Evolutionary conservation across 2,888 invertebrate genomes (phyloP).

Genomic region (Ypsolopha scabrella): DNA sequence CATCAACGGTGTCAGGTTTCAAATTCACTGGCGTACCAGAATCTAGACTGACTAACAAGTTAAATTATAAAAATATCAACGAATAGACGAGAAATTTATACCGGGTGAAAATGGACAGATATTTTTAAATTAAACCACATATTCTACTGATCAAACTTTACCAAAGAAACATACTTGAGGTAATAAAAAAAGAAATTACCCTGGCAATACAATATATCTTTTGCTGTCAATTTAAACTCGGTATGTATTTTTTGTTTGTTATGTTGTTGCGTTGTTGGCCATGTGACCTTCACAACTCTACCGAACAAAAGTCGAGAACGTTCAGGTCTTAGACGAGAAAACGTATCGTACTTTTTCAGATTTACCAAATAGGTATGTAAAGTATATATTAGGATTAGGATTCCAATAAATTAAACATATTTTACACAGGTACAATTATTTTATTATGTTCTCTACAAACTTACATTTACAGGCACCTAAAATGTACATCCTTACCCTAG

Average conservation of each 20-base stretch:
- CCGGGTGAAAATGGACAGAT: too few relatives aligned
- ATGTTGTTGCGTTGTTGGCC: neutral
- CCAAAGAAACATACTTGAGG: too few relatives aligned
- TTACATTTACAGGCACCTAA: slow-evolving; percentile 62
- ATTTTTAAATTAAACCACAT: too few relatives aligned
- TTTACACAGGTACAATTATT: slow-evolving; percentile 13
- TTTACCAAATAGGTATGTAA: too few relatives aligned
- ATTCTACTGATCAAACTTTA: too few relatives aligned
- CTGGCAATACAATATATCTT: too few relatives aligned
- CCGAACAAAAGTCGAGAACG: too few relatives aligned
- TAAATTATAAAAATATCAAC: slow-evolving; percentile 41
- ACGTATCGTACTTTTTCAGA: too few relatives aligned
- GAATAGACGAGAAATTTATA: slow-evolving; percentile 10
- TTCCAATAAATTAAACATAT: slow-evolving; percentile 7
- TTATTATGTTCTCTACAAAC: slow-evolving; percentile 54
- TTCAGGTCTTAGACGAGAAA: too few relatives aligned
- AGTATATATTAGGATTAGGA: too few relatives aligned
- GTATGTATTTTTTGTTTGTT: neutral
- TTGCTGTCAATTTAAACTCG: too few relatives aligned
- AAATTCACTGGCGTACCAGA: slow-evolving; percentile 27
- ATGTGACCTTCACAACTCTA: neutral
- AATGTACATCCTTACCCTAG: slow-evolving; percentile 67
- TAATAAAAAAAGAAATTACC: too few relatives aligned
- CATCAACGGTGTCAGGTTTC: slow-evolving; percentile 26
- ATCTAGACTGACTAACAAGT: slow-evolving; percentile 19